Base-by-base conservation (phyloP, 2,113 vertebrate genomes). In the Lamprotornis superbus region DNA sequence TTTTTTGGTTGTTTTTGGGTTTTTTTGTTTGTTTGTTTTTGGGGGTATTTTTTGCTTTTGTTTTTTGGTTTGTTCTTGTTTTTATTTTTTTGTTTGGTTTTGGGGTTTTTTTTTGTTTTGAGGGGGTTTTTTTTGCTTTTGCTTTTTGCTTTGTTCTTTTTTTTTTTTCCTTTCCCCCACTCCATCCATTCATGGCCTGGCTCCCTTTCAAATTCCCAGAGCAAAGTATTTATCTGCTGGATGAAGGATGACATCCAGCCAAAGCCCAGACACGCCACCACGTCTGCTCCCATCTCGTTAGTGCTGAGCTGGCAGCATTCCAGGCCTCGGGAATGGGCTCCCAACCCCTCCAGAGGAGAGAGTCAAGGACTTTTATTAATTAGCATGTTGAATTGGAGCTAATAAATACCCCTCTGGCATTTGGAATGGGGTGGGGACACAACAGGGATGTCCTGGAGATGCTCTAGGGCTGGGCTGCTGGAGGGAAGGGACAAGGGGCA, bases 301-400 rank as follows among this genome's bases (percentile, higher is more conserved):
- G 57, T 77, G 71, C 70, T 69, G 89, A 57, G 87, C 85, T 97
- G 96, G 96, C 95, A 17, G 33, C 24, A 7, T 4, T 96, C 97
- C 97, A 98, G 94, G 93, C 84, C 83, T 93, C 17, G 1, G 71
- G 53, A 95, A 95, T 96, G 80, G 95, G 93, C 93, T 93, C 98
- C 97, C 98, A 97, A 90, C 97, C 97, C 97, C 87, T 95, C 94
- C 97, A 97, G 97, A 98, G 89, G 90, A 97, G 97, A 98, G 73
- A 97, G 93, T 95, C 98, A 98, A 98, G 98, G 98, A 98, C 98
- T 94, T 97, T 91, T 83, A 95, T 94, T 94, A 93, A 98, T 97
- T 97, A 96, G 91, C 88, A 89, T 91, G 93, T 93, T 42, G 74
- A 91, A 83, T 93, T 95, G 95, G 50, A 89, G 91, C 89, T 95